Evolutionary conservation across 2,113 vertebrate species (phyloP), one percentile per base, ranked within the genome.

Genomic region (Crotalus viridis): DNA sequence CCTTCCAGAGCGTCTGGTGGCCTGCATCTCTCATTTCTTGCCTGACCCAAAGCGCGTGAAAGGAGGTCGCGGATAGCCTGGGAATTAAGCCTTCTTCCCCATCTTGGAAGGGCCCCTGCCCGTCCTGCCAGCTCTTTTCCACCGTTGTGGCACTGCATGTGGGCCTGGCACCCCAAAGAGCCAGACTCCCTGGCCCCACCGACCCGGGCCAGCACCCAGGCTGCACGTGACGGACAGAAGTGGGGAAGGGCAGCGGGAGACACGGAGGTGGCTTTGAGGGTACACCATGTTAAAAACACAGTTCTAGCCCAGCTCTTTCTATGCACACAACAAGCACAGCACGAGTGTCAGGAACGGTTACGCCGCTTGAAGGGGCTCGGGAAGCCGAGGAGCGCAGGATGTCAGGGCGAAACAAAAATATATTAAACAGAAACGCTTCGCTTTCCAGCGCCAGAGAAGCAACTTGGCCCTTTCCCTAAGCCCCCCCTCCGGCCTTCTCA

Each of bases 391-490:
- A 8, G 89, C 22, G 54, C 90, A 21, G 85, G 17, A 87, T 26
- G 89, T 90, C 33, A 90, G 94, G 93, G 51, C 88, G 86, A 90
- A 95, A 92, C 21, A 92, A 92, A 89, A 46, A 90, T 89, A 57
- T 69, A 94, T 85, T 89, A 26, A 48, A 87, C 89, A 94, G 90
- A 61, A 61, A 56, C 52, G 56, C 85, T 17, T 87, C 57, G 61
- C 93, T 24, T 39, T 52, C 93, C 1, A 22, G 46, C 0, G 28
- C 90, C n/a, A 8, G 15, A 33, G 55, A 61, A 26, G 3, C 1
- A 22, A 61, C 54, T 21, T 55, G 28, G 74, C 55, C 9, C 39
- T 39, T 8, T 15, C 61, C 64, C 10, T 1, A 24, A 15, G 52
- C 12, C 15, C 7, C 19, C 43, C 43, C 43, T 19, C 5, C 0